Percentiles rank a stretch among this genome's conserved stretches.
Conservation (phyloP, 2,888 invertebrate genomes). For the Caenorhabditis sp. region DNA sequence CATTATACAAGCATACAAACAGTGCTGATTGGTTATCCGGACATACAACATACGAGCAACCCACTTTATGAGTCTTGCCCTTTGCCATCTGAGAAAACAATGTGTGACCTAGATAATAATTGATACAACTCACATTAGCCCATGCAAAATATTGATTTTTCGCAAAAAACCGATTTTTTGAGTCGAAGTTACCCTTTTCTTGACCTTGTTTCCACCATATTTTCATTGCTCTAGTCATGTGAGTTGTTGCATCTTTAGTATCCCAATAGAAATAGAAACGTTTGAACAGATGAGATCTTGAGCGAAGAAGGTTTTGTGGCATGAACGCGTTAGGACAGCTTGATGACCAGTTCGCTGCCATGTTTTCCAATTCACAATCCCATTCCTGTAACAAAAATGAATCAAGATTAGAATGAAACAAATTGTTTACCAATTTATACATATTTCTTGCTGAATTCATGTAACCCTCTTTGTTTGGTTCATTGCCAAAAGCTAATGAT, state of each 20-base stretch:
- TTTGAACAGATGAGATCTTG: constrained; percentile 48
- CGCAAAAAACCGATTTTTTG: constrained; percentile 41
- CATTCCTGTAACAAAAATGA: constrained; percentile 27
- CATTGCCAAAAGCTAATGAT: constrained; percentile 41
- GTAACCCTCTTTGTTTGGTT: constrained; percentile 39
- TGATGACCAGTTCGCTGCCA: constrained; percentile 35
- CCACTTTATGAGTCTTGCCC: constrained; percentile 46
- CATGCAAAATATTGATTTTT: constrained; percentile 38
- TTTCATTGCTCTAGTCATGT: constrained; percentile 44
- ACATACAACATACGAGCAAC: constrained; percentile 45
- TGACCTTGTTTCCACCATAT: constrained; percentile 50
- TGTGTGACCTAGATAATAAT: too few relatives aligned
- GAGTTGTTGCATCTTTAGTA: constrained; percentile 32
- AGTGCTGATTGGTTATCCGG: constrained; percentile 33
- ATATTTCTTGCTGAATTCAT: constrained; percentile 49
- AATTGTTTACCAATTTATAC: constrained; percentile 43
- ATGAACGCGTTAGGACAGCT: constrained; percentile 39
- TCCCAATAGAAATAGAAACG: constrained; percentile 37
- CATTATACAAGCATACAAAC: constrained; percentile 47
- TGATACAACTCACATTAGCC: constrained; percentile 47
- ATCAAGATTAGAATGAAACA: neutral
- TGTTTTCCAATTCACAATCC: constrained; percentile 41
- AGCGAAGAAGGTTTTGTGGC: constrained; percentile 35
- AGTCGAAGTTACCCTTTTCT: constrained; percentile 39
- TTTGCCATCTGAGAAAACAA: constrained; percentile 50